A percentile compares a stretch with the other conserved stretches of the same genome.
Conservation (phyloP, 1,140 invertebrate species). For the Sesamia nonagrioides region DNA sequence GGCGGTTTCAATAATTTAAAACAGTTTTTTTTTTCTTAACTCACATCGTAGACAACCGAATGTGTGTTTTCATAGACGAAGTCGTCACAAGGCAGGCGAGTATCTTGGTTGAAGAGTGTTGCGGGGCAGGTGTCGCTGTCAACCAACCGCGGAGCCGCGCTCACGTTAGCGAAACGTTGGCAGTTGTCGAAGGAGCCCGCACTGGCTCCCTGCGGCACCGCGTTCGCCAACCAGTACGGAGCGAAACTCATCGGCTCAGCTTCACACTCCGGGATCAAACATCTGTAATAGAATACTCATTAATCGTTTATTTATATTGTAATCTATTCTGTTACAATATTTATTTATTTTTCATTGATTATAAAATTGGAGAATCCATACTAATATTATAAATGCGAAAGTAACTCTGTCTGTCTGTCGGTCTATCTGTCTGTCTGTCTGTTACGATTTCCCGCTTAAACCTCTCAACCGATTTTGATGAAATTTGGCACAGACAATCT, state of each 20-base stretch:
- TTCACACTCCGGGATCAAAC: conserved; percentile 89
- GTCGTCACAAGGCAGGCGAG: conserved; percentile 50
- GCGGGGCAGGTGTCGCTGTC: conserved; percentile 48
- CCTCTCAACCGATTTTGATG: too few species aligned
- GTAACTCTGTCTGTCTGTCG: too few species aligned
- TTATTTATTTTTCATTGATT: too few species aligned
- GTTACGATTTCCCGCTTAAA: too few species aligned
- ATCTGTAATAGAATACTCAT: conserved; percentile 80
- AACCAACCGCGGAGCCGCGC: not conserved
- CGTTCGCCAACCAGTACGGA: conserved; percentile 86
- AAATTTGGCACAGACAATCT: too few species aligned
- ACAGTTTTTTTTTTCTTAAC: conserved; percentile 5
- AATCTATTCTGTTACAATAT: too few species aligned
- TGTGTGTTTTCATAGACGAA: conserved; percentile 68
- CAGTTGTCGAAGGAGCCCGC: conserved; percentile 54
- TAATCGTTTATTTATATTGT: too few species aligned
- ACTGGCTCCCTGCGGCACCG: conserved; percentile 74
- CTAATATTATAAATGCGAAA: too few species aligned
- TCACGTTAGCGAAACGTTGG: conserved; percentile 49
- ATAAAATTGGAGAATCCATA: too few species aligned
- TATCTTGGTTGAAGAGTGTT: conserved; percentile 40
- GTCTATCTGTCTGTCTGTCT: too few species aligned
- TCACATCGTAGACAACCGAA: conserved; percentile 79
- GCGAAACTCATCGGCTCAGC: conserved; percentile 69
- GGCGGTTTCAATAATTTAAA: too few species aligned